Percentiles rank a stretch among this genome's conserved stretches.
These are phyloP conservation scores for Megalonaias nervosa DNA, from an alignment of 1,140 invertebrate genomes.

Conservation along the genomic window DNA sequence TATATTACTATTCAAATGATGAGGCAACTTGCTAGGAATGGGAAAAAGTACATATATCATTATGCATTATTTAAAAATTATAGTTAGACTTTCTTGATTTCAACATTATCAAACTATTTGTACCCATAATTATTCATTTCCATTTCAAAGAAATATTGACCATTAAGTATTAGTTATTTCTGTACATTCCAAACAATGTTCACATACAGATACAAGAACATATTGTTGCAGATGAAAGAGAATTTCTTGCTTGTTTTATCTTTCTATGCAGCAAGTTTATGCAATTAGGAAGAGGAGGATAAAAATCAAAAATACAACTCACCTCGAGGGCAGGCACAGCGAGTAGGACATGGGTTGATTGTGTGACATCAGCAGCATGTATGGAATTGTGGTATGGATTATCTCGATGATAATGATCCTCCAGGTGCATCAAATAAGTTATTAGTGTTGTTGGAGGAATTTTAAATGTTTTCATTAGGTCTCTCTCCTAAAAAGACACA, in stretches of 20 bases:
- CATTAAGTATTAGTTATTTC: too few species aligned
- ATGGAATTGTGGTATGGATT: conserved; percentile 74
- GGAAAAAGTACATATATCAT: too few species aligned
- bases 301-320: conserved; percentile 42
- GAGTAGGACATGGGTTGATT: conserved; percentile 74
- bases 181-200: too few species aligned
- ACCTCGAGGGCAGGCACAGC: conserved; percentile 95
- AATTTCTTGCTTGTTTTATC: not conserved
- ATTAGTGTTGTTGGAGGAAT: conserved; percentile 95
- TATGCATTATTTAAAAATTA: too few species aligned
- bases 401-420: conserved; percentile 92
- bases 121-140: too few species aligned
- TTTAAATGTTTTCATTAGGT: conserved; percentile 92
- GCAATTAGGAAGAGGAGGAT: not conserved
- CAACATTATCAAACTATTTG: too few species aligned
- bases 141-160: too few species aligned
- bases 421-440: conserved; percentile 96
- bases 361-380: conserved; percentile 75
- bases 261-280: not conserved
- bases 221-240: too few species aligned
- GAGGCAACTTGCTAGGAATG: too few species aligned
- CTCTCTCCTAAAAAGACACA: conserved; percentile 81
- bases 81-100: too few species aligned
- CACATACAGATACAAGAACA: too few species aligned
- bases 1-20: too few species aligned